phyloP scores from a whole-genome alignment of 1,140 invertebrate species.

The Zaprionus ghesquierei region DNA sequence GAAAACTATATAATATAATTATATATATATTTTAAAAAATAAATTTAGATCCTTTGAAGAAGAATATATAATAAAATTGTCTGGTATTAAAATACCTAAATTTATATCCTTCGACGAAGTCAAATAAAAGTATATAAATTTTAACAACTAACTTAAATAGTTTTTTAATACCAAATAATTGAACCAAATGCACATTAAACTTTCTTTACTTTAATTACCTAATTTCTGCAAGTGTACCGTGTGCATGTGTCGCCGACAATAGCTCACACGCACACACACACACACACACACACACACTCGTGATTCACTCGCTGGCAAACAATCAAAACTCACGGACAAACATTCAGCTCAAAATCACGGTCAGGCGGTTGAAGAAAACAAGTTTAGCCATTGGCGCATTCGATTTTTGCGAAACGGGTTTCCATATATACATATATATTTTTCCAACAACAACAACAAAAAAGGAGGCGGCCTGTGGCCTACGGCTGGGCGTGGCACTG shows the following conservation, averaged over 20 bases:
- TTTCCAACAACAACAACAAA: neutral
- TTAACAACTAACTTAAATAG: no score
- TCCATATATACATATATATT: conserved; percentile 9
- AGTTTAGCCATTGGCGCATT: conserved; percentile 51
- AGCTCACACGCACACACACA: conserved; percentile 34
- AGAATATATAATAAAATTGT: no score
- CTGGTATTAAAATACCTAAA: no score
- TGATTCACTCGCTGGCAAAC: conserved; percentile 2
- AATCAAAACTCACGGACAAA: conserved; percentile 46
- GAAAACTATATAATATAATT: no score
- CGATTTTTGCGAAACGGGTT: conserved; percentile 73
- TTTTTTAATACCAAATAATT: no score
- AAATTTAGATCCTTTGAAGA: no score
- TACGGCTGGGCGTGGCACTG: conserved; percentile 61
- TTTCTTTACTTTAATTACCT: neutral
- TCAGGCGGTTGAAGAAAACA: conserved; percentile 52
- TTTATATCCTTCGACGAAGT: no score
- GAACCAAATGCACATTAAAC: no score
- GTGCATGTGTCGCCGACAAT: conserved; percentile 34
- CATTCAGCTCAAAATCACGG: conserved; percentile 68
- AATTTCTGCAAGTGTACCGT: neutral
- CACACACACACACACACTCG: neutral
- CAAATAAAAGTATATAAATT: no score
- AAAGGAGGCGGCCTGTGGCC: conserved; percentile 25
- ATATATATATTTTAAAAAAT: no score